phyloP scores from a whole-genome alignment of 2,888 invertebrate species.

The Drosophila barbarae region DNA sequence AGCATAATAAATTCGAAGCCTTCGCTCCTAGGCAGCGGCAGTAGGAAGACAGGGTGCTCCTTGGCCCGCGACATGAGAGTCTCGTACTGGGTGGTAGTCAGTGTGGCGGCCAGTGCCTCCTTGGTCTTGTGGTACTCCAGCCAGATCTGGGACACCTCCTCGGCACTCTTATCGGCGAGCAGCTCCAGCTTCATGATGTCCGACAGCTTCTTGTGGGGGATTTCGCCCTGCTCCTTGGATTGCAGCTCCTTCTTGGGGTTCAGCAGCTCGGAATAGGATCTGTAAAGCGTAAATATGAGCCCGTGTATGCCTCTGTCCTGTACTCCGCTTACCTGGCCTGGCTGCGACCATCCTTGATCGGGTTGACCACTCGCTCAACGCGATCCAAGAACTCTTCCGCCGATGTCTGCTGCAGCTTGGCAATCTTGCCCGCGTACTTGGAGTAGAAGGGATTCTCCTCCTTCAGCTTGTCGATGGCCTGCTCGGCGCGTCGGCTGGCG shows the following conservation, averaged over 20 bases:
- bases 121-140: constrained; percentile 88
- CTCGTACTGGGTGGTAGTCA: constrained; percentile 83
- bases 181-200: constrained; percentile 90
- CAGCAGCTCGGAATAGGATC: constrained; percentile 84
- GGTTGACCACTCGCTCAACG: constrained; percentile 81
- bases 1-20: constrained; percentile 93
- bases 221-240: constrained; percentile 52
- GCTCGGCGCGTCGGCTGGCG: constrained; percentile 78
- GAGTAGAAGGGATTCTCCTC: constrained; percentile 88
- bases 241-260: constrained; percentile 82
- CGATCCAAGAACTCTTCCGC: constrained; percentile 87
- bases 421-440: constrained; percentile 89
- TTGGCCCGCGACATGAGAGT: constrained; percentile 82
- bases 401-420: constrained; percentile 85
- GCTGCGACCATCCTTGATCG: constrained; percentile 72
- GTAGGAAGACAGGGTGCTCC: constrained; percentile 85
- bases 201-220: constrained; percentile 82
- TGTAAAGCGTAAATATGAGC: constrained; percentile 56
- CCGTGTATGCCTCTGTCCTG: not conserved
- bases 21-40: constrained; percentile 89
- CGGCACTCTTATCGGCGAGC: constrained; percentile 84
- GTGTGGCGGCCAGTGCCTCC: constrained; percentile 87
- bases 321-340: constrained; percentile 65
- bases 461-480: constrained; percentile 81
- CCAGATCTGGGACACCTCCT: constrained; percentile 89